These are phyloP conservation scores for Carabus problematicus DNA, from an alignment of 2,888 invertebrate species.

Conservation along the genomic window DNA sequence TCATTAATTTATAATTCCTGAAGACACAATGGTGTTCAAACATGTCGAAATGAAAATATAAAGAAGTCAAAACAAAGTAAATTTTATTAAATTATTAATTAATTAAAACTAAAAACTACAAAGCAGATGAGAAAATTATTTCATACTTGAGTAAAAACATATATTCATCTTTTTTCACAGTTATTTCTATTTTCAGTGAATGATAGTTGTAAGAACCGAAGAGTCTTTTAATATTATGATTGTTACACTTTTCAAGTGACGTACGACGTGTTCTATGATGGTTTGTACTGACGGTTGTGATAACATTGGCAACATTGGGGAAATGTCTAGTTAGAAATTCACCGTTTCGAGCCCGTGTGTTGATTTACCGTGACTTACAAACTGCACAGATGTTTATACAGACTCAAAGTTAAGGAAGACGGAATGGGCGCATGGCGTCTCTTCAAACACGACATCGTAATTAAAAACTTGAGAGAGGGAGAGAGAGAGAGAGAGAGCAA, in stretches of 20 bases:
- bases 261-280: not conserved
- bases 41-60: no score
- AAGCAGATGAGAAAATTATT: no score
- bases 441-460: slow-evolving; percentile 32
- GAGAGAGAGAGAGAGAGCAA: not conserved
- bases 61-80: no score
- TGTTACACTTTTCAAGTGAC: not conserved
- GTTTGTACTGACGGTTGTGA: not conserved
- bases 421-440: slow-evolving; percentile 10
- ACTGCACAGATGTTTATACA: slow-evolving; percentile 42
- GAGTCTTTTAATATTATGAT: no score
- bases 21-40: no score
- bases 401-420: slow-evolving; percentile 35
- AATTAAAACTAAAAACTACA: no score
- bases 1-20: no score
- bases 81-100: no score
- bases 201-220: no score
- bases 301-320: not conserved
- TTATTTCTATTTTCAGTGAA: not conserved
- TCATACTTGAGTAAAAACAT: no score
- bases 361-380: slow-evolving; percentile 41
- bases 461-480: slow-evolving; percentile 25
- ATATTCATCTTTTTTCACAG: not conserved
- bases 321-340: slow-evolving; percentile 41
- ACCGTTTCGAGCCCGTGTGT: slow-evolving; percentile 33